These are phyloP conservation scores for Chelon labrosus DNA, from an alignment of 2,797 vertebrate genomes.

Conservation along the genomic window DNA sequence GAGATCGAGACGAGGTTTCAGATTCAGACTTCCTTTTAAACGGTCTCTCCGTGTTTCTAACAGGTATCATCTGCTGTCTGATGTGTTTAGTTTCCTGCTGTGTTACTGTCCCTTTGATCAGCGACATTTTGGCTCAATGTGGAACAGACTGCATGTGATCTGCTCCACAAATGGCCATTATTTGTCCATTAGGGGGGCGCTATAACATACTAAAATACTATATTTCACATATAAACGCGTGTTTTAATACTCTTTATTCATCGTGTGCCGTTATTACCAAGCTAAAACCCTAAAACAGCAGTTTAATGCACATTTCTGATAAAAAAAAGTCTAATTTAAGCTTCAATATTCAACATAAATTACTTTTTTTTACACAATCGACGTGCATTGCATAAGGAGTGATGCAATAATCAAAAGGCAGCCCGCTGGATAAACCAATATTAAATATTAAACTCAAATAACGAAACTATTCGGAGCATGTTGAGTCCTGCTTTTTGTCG, in stretches of 20 bases:
- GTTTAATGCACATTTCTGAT: no score
- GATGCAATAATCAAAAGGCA: no score
- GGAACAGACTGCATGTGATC: conserved; percentile 2
- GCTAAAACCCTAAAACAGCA: no score
- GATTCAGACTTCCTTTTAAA: conserved; percentile 18
- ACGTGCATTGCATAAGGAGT: no score
- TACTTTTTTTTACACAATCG: no score
- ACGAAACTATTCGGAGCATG: no score
- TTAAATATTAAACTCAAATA: no score
- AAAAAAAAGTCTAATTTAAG: no score
- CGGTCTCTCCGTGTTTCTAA: conserved; percentile 11
- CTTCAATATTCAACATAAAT: no score
- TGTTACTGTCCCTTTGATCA: conserved; percentile 41
- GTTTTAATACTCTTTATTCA: no score
- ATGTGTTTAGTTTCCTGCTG: conserved; percentile 32
- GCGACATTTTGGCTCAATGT: conserved; percentile 4
- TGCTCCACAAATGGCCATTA: neutral
- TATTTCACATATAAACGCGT: neutral
- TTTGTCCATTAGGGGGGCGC: conserved; percentile 3
- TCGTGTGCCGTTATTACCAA: no score
- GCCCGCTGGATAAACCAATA: no score
- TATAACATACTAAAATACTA: neutral
- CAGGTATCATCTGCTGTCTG: conserved; percentile 36
- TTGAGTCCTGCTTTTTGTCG: neutral
- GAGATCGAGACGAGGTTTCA: conserved; percentile 27